These are phyloP conservation scores for Anseranas semipalmata DNA, from an alignment of 2,113 vertebrate genomes.

Conservation along the genomic window DNA sequence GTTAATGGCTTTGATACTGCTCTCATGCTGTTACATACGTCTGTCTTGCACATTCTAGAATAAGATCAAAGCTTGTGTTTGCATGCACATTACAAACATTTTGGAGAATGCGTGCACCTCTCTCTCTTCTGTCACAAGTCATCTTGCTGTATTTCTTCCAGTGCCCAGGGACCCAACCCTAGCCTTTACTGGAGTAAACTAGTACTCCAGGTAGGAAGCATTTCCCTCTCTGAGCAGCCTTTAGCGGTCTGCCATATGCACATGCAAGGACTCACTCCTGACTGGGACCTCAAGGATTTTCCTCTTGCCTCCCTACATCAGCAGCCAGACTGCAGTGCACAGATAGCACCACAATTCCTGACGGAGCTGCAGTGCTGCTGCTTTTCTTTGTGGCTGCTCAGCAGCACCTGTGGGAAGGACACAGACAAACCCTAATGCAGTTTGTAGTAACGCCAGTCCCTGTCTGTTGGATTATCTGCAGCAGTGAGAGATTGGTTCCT, in stretches of 20 bases:
- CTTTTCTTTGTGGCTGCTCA: neutral
- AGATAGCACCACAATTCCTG: neutral
- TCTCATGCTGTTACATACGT: neutral
- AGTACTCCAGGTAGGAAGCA: neutral
- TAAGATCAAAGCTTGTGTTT: neutral
- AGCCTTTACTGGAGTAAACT: neutral
- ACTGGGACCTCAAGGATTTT: neutral
- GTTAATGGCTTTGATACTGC: neutral
- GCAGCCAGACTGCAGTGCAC: neutral
- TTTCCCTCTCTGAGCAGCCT: neutral
- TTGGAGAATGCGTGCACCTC: neutral
- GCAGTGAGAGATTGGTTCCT: neutral
- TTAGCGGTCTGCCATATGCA: neutral
- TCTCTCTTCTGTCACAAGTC: neutral
- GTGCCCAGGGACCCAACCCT: neutral
- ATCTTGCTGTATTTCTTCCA: neutral
- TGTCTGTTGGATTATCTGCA: fast-evolving
- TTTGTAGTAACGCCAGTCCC: neutral
- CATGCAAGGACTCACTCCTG: neutral
- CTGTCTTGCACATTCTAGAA: neutral
- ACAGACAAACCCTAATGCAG: neutral
- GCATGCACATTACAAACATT: neutral
- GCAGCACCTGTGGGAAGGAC: neutral
- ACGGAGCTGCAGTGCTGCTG: neutral
- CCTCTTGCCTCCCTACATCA: neutral